Evolutionary conservation across 2,888 invertebrate species (phyloP), one percentile per base, ranked within the genome.

Genomic region (Malthinus flaveolus): DNA sequence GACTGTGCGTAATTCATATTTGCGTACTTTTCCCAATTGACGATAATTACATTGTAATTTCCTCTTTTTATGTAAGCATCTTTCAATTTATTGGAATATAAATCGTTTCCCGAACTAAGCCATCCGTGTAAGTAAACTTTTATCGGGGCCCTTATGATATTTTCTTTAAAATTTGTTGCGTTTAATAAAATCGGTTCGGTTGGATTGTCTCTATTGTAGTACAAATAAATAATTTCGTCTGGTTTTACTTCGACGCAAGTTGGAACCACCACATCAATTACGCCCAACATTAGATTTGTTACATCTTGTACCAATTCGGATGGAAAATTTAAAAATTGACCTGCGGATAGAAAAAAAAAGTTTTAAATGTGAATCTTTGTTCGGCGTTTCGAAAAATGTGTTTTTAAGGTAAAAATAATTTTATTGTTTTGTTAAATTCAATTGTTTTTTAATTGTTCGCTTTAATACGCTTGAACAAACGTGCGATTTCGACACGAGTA

Each of bases 101-200:
- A 13, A 9, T 45, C 48, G 8, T 9, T 35, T 5, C 47, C 51
- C 4, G 50, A 46, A 12, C 55, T 55, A 10, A 48, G 48, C 59
- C 59, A 59, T n/a, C 59, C 59, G 36, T 59, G 59, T 11, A 59
- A 23, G 34, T 51, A 42, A n/a, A 59, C 55, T 45, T 59, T 59
- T 10, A 54, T 55, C 10, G 47, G 51, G 7, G 23, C 7, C 32
- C 42, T 37, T 15, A 35, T 9, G 10, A 35, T 6, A 7, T 50
- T n/a, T 42, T 35, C 10, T 31, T 44, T 51, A 8, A 56, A 13
- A 36, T 59, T 59, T 12, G 31, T 23, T 11, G 7, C 9, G 12
- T 39, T 59, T 35, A 59, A 44, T 33, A 31, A 8, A 9, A 59
- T 32, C 5, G 59, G 55, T 15, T 32, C 32, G 8, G 8, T 47